Percentiles rank a stretch among this genome's conserved stretches.
Evolutionary conservation across 2,113 vertebrate genomes (phyloP).

Genomic region (Pangasianodon gigas): DNA sequence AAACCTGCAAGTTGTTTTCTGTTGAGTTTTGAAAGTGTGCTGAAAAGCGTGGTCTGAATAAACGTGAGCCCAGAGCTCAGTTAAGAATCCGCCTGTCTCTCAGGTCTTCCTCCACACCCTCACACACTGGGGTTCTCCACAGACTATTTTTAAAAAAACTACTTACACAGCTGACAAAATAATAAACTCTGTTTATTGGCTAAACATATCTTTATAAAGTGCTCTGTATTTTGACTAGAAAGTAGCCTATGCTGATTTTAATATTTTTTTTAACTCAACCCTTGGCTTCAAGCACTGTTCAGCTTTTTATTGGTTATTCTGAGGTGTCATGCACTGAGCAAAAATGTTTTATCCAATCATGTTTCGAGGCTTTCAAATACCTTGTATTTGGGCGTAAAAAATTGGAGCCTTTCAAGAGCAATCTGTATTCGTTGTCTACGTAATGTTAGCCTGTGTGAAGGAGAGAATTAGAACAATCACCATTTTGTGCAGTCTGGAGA

Average conservation of each 20-base stretch:
- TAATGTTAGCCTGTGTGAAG: background rate
- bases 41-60: too few species aligned
- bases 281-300: too few species aligned
- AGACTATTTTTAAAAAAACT: background rate
- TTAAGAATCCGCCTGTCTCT: too few species aligned
- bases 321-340: background rate
- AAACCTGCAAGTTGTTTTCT: too few species aligned
- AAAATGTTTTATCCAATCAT: background rate
- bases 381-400: background rate
- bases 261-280: too few species aligned
- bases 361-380: background rate
- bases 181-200: background rate
- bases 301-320: background rate
- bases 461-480: background rate
- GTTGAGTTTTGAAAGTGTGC: too few species aligned
- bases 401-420: background rate
- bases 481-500: background rate
- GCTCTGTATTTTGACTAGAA: background rate
- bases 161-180: background rate
- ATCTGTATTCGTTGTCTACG: too few species aligned
- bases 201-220: background rate
- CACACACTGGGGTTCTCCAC: too few species aligned
- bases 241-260: background rate
- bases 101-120: too few species aligned
- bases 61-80: too few species aligned